phyloP scores from a whole-genome alignment of 2,113 vertebrate genomes.

The Anguilla rostrata region DNA sequence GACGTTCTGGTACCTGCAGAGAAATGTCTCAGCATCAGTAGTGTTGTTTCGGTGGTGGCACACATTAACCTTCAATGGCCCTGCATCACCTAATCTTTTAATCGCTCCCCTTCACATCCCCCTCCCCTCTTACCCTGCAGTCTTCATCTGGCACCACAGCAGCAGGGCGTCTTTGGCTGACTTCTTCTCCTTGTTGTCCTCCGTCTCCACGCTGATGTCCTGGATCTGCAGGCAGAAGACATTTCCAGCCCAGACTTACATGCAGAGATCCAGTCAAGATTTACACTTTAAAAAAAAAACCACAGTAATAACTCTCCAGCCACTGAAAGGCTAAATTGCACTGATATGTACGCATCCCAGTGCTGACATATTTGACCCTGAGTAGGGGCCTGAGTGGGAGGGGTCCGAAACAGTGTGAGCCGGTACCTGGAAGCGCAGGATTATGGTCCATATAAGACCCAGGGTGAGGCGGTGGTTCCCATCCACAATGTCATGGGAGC shows the following conservation, averaged over 20 bases:
- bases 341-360: neutral
- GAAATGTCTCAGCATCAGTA: neutral
- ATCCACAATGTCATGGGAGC: slow-evolving; percentile 95
- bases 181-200: slow-evolving; percentile 92
- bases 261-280: neutral
- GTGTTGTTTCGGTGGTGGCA: neutral
- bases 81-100: neutral
- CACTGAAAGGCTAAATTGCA: neutral
- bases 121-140: slow-evolving; percentile 77
- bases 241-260: neutral
- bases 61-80: neutral
- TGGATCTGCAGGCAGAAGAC: slow-evolving; percentile 75
- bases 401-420: neutral
- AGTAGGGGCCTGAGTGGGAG: neutral
- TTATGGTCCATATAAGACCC: slow-evolving; percentile 97
- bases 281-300: neutral
- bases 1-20: slow-evolving; percentile 78
- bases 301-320: neutral
- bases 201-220: slow-evolving; percentile 92
- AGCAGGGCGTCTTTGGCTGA: slow-evolving; percentile 91
- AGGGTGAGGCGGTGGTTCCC: slow-evolving; percentile 93
- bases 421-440: slow-evolving; percentile 91
- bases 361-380: neutral
- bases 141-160: slow-evolving; percentile 97
- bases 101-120: neutral